Percentiles rank a stretch among this genome's conserved stretches.
Conservation (phyloP, 2,797 vertebrate species). For the Chromis chromis region DNA sequence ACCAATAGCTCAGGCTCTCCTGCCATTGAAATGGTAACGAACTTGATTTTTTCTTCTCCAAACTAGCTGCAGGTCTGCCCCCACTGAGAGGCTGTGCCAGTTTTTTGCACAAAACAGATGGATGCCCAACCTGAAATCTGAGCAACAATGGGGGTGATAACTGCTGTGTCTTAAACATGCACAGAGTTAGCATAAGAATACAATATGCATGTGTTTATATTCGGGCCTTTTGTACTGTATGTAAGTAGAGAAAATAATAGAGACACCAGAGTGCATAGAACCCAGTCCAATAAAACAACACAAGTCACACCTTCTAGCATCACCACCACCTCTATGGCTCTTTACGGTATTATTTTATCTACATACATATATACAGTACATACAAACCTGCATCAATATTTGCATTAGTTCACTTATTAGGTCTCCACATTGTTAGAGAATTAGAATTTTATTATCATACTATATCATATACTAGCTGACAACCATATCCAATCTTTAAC, state of each 20-base stretch:
- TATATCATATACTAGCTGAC: background rate
- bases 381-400: background rate
- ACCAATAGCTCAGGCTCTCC: constrained; percentile 75
- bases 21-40: constrained; percentile 85
- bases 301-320: background rate
- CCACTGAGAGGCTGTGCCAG: constrained; percentile 50
- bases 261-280: background rate
- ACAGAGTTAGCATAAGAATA: background rate
- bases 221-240: background rate
- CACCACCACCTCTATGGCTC: background rate
- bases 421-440: background rate
- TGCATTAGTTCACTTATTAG: background rate
- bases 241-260: background rate
- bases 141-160: constrained; percentile 2
- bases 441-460: background rate
- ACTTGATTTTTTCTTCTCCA: constrained; percentile 54
- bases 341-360: background rate
- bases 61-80: constrained; percentile 29
- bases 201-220: background rate
- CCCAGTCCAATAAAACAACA: too few relatives aligned
- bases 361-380: background rate
- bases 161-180: background rate
- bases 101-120: constrained; percentile 50
- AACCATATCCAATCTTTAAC: background rate
- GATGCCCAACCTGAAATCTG: constrained; percentile 33